Evolutionary conservation across 2,888 invertebrate species (phyloP), one percentile per base, ranked within the genome.

Genomic region (Theodoxus fluviatilis): DNA sequence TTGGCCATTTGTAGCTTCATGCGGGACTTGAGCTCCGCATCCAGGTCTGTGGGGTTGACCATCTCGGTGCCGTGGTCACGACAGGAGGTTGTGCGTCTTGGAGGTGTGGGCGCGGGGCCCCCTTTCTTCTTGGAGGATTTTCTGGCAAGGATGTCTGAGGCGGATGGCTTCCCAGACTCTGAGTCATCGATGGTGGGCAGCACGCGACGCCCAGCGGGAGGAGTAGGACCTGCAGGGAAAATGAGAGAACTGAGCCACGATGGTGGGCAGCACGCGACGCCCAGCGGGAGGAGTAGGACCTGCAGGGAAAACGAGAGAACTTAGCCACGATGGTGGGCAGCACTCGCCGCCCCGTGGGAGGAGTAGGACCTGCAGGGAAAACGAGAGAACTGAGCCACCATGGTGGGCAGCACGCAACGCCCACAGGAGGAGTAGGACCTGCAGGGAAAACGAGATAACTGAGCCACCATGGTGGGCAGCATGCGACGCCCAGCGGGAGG

Each of bases 21-120:
- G 75, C 81, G 80, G 28, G 79, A 79, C 71, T 82, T 82, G 25
- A 83, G 75, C 71, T 83, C 83, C 28, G 76, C 73, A 59, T 83
- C 82, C 61, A 80, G 74, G 35, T 77, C 77, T n/a, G 70, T 69
- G 22, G 73, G 71, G 15, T 72, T 74, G 7, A 79, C 75, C 55
- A 75, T 73, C 31, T 76, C 78, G 28, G 68, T 69, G 2, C 67
- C 67, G 22, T 73, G 77, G 15, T 83, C 83, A 55, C 79, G 80
- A 89, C 94, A 94, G 67, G 94, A 94, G 87, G 93, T 94, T 77
- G 97, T 97, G 80, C 97, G 91, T 88, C 96, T 96, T 28, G 95
- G 94, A 59, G 98, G 98, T 37, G 96, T 96, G 84, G 80, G 80
- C 28, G 80, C 80, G 15, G 78, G 75, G 18, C 63, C 68, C 15